phyloP scores from a whole-genome alignment of 2,888 invertebrate species.

The Microplitis manilae region DNA sequence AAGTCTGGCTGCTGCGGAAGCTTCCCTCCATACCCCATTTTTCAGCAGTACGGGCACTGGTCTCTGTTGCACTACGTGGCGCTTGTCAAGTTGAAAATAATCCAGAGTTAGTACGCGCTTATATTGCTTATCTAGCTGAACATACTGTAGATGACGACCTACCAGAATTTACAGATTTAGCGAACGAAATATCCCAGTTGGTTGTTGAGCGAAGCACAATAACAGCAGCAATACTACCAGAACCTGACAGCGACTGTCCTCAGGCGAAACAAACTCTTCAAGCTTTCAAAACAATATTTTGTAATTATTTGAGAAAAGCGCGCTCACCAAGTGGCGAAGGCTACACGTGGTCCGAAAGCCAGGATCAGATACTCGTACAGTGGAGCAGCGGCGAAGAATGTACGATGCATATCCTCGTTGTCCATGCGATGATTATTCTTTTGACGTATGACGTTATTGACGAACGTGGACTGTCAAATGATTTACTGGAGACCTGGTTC shows the following conservation, averaged over 20 bases:
- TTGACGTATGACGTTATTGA: constrained; percentile 80
- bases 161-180: constrained; percentile 79
- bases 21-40: constrained; percentile 87
- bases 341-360: constrained; percentile 79
- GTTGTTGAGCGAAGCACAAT: constrained; percentile 93
- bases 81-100: constrained; percentile 94
- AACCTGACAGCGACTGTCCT: constrained; percentile 71
- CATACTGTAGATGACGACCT: constrained; percentile 80
- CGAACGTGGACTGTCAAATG: constrained; percentile 71
- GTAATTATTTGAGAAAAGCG: constrained; percentile 82
- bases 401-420: constrained; percentile 84
- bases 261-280: constrained; percentile 77
- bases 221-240: constrained; percentile 84
- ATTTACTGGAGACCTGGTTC: constrained; percentile 90
- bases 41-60: constrained; percentile 78
- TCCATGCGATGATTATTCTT: constrained; percentile 88
- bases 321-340: constrained; percentile 77
- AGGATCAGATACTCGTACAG: constrained; percentile 83
- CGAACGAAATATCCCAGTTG: constrained; percentile 88
- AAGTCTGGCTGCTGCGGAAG: constrained; percentile 76
- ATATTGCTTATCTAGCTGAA: constrained; percentile 87
- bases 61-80: constrained; percentile 82
- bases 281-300: constrained; percentile 81
- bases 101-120: constrained; percentile 85
- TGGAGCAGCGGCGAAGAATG: constrained; percentile 85